phyloP scores from a whole-genome alignment of 2,113 vertebrate genomes.

The Gobio gobio region DNA sequence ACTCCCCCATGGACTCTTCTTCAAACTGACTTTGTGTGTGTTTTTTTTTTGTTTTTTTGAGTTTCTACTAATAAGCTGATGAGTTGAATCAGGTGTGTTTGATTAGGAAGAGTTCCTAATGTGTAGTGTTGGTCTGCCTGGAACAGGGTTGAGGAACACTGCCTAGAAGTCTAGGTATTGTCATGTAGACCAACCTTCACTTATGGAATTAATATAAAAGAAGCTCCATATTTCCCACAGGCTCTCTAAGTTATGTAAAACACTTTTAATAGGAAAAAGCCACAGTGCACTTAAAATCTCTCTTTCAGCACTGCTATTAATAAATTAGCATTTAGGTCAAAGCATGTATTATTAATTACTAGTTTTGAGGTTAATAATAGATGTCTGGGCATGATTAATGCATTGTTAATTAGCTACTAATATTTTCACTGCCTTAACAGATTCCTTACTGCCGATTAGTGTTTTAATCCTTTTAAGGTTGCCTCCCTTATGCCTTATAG shows the following conservation, averaged over 20 bases:
- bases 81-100: too few relatives aligned
- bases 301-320: slow-evolving; percentile 10
- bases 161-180: neutral
- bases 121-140: too few relatives aligned
- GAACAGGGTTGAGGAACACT: too few relatives aligned
- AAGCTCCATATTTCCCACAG: neutral
- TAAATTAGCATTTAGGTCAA: slow-evolving; percentile 40
- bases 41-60: too few relatives aligned
- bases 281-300: neutral
- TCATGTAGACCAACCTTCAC: neutral
- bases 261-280: slow-evolving; percentile 1
- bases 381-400: slow-evolving; percentile 25
- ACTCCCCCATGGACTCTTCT: too few relatives aligned
- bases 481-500: neutral
- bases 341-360: slow-evolving; percentile 37
- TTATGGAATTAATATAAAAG: neutral
- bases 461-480: slow-evolving; percentile 19
- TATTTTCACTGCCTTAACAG: neutral
- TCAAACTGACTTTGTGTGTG: too few relatives aligned
- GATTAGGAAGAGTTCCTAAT: too few relatives aligned
- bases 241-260: neutral
- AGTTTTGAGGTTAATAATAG: slow-evolving; percentile 35
- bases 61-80: too few relatives aligned
- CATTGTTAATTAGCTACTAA: slow-evolving; percentile 25
- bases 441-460: slow-evolving; percentile 12